A percentile compares a stretch with the other conserved stretches of the same genome.
phyloP scores from a whole-genome alignment of 1,140 invertebrate genomes.

The Heterodera schachtii region DNA sequence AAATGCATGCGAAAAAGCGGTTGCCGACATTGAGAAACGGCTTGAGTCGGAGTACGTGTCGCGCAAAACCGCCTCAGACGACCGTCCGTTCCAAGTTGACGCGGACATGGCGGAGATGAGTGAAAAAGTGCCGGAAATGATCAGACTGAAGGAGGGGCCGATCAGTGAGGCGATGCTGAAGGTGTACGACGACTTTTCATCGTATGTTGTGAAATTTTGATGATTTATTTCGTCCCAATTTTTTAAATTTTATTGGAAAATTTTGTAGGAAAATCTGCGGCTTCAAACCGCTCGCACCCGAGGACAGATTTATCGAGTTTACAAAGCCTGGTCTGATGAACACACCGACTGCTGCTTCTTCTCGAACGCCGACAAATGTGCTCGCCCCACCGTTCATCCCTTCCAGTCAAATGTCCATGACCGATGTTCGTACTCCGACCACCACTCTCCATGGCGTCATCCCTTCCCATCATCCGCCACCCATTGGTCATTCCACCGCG shows the following conservation, averaged over 20 bases:
- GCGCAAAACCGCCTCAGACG: constrained; percentile 73
- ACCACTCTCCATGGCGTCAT: constrained; percentile 11
- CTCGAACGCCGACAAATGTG: constrained; percentile 15
- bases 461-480: constrained; percentile 14
- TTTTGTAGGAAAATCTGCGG: constrained; percentile 57
- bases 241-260: neutral
- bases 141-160: constrained; percentile 76
- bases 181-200: constrained; percentile 90
- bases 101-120: constrained; percentile 50
- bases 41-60: constrained; percentile 71
- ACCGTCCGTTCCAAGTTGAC: constrained; percentile 74
- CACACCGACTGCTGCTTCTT: constrained; percentile 21
- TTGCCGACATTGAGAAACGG: constrained; percentile 83
- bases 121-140: constrained; percentile 82
- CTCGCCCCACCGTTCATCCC: constrained; percentile 27
- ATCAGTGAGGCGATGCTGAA: constrained; percentile 76
- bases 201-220: constrained; percentile 18
- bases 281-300: constrained; percentile 51
- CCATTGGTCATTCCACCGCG: neutral
- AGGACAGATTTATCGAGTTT: constrained; percentile 48
- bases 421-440: constrained; percentile 8
- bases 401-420: neutral
- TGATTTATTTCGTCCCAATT: neutral
- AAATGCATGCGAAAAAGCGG: constrained; percentile 92
- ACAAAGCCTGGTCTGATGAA: constrained; percentile 32